Evolutionary conservation across 2,888 invertebrate species (phyloP).

Genomic region (Hololepta plana): DNA sequence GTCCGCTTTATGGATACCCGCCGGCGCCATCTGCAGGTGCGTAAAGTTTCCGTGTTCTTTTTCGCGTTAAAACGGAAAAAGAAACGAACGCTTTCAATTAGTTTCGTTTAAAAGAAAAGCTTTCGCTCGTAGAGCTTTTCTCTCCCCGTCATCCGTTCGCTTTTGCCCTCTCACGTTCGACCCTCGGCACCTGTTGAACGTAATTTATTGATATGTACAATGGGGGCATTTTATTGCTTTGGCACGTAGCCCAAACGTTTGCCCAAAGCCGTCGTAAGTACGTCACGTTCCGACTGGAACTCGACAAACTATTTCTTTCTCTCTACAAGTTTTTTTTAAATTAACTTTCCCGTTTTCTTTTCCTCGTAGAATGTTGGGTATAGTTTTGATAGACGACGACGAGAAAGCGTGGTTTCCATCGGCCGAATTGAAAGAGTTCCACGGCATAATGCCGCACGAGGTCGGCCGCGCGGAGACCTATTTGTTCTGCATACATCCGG

Average conservation of each 20-base stretch:
- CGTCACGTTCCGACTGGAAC: too few species aligned
- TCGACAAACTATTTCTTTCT: too few species aligned
- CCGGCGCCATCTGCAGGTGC: slow-evolving; percentile 63
- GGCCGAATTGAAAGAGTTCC: slow-evolving; percentile 72
- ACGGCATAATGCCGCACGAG: slow-evolving; percentile 71
- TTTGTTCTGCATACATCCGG: slow-evolving; percentile 68
- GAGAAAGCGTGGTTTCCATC: slow-evolving; percentile 89
- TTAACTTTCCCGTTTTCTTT: too few species aligned
- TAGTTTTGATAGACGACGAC: slow-evolving; percentile 68
- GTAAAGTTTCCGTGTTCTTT: slow-evolving; percentile 4
- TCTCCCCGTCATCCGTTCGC: background rate
- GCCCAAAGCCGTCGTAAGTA: too few species aligned
- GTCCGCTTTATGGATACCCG: slow-evolving; percentile 79
- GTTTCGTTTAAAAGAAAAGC: background rate
- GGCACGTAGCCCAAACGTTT: background rate
- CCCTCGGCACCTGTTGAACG: too few species aligned
- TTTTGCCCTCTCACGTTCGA: slow-evolving; percentile 1
- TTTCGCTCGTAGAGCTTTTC: background rate
- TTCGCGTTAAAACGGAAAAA: too few species aligned
- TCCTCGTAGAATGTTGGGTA: slow-evolving; percentile 51
- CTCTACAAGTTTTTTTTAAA: slow-evolving; percentile 5
- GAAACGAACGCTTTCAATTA: too few species aligned
- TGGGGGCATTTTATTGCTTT: background rate
- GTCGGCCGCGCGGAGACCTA: slow-evolving; percentile 59
- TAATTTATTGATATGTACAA: background rate